phyloP scores from a whole-genome alignment of 2,113 vertebrate species.

The Gasterosteus nipponicus region DNA sequence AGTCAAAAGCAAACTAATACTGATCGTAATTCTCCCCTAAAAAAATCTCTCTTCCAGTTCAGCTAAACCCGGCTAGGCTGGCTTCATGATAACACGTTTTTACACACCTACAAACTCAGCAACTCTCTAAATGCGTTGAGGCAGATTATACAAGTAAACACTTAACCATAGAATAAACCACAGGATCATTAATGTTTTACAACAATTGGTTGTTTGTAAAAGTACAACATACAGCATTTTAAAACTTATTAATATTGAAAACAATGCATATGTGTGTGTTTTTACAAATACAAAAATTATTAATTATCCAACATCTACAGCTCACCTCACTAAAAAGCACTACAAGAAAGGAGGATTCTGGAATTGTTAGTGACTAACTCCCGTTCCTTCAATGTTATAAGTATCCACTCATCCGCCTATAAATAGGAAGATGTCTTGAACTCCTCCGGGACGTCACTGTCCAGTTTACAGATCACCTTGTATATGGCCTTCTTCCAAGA shows the following conservation, averaged over 20 bases:
- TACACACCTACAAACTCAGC: constrained; percentile 61
- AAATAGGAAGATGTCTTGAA: constrained; percentile 89
- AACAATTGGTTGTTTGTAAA: constrained; percentile 25
- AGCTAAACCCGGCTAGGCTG: constrained; percentile 39
- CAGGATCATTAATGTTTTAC: constrained; percentile 32
- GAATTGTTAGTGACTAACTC: constrained; percentile 22
- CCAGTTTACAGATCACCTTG: constrained; percentile 98
- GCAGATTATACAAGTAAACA: constrained; percentile 53
- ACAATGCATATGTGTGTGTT: background rate
- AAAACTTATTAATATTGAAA: constrained; percentile 27
- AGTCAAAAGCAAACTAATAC: constrained; percentile 48
- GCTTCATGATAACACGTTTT: constrained; percentile 39
- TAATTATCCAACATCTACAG: constrained; percentile 50
- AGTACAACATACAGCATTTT: constrained; percentile 47
- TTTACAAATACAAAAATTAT: constrained; percentile 56
- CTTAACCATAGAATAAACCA: constrained; percentile 55
- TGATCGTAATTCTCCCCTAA: constrained; percentile 28
- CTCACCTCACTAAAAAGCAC: constrained; percentile 72
- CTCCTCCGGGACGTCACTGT: constrained; percentile 91
- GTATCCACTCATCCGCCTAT: constrained; percentile 54
- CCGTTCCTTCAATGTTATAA: constrained; percentile 3
- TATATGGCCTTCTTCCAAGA: constrained; percentile 99
- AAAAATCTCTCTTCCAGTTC: constrained; percentile 18
- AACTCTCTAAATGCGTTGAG: constrained; percentile 49
- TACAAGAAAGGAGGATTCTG: constrained; percentile 57